Evolutionary conservation across 2,113 vertebrate species (phyloP).

Genomic region (Petrocephalus microphthalmus): DNA sequence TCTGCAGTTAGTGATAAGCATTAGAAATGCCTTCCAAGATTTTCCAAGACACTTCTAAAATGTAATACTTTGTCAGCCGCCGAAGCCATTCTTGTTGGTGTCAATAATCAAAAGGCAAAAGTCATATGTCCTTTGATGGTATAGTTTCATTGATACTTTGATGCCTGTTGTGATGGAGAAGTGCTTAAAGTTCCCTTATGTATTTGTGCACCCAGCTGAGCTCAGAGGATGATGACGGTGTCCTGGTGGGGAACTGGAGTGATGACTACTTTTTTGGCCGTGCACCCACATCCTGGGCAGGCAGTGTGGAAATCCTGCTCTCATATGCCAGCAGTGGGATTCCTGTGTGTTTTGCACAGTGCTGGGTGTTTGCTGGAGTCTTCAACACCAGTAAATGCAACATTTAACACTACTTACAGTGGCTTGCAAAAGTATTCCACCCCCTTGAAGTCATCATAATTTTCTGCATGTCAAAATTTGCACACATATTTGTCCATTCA

Average conservation of each 20-base stretch:
- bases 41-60: neutral
- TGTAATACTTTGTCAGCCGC: neutral
- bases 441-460: neutral
- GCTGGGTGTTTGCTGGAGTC: slow-evolving; percentile 92
- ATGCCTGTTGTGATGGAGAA: neutral
- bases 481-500: neutral
- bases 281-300: slow-evolving; percentile 77
- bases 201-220: slow-evolving; percentile 68
- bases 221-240: slow-evolving; percentile 74
- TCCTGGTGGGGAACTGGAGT: slow-evolving; percentile 80
- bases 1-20: neutral
- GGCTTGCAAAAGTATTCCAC: neutral
- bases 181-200: neutral
- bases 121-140: neutral
- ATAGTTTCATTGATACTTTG: neutral
- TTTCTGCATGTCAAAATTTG: neutral
- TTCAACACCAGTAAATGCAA: slow-evolving; percentile 82
- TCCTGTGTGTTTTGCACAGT: slow-evolving; percentile 76
- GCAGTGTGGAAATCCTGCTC: slow-evolving; percentile 76
- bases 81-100: neutral
- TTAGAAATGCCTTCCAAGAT: neutral
- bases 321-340: slow-evolving; percentile 60
- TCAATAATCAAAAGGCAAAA: neutral
- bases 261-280: slow-evolving; percentile 62
- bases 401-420: neutral